Evolutionary conservation across 2,888 invertebrate genomes (phyloP).

Genomic region (Ormyrus labotus): DNA sequence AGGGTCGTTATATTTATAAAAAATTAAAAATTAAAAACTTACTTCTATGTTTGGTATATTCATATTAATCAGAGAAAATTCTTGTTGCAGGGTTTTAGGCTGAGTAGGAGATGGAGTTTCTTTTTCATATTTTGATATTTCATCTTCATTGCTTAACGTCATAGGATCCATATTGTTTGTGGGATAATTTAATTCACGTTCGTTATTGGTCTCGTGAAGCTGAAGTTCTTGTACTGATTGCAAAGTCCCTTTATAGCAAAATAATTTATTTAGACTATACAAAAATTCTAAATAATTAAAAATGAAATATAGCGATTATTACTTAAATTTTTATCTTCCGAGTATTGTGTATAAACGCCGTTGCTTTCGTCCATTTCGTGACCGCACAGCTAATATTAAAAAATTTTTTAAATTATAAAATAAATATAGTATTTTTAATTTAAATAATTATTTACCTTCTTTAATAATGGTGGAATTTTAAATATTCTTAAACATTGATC

Average conservation of each 20-base stretch:
- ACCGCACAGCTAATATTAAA: constrained; percentile 80
- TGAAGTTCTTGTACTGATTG: constrained; percentile 72
- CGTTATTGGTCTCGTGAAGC: constrained; percentile 68
- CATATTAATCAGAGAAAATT: constrained; percentile 86
- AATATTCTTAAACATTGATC: constrained; percentile 95
- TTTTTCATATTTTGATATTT: constrained; percentile 66
- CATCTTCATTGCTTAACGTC: constrained; percentile 63
- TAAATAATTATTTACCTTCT: constrained; percentile 78
- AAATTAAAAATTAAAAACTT: constrained; percentile 60
- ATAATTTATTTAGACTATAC: background rate
- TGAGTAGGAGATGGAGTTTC: constrained; percentile 74
- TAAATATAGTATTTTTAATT: background rate
- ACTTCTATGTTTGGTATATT: constrained; percentile 85
- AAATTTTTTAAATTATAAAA: constrained; percentile 37
- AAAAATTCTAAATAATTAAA: background rate
- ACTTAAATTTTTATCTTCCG: constrained; percentile 72
- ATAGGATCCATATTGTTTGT: constrained; percentile 66
- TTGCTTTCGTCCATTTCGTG: constrained; percentile 79
- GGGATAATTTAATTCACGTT: constrained; percentile 67
- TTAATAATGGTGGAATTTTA: constrained; percentile 90
- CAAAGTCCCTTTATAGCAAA: constrained; percentile 63
- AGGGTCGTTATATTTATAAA: background rate
- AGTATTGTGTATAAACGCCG: constrained; percentile 71
- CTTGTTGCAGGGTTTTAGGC: constrained; percentile 83
- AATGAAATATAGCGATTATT: constrained; percentile 44